phyloP scores from a whole-genome alignment of 2,113 vertebrate species.

The Maylandia zebra region DNA sequence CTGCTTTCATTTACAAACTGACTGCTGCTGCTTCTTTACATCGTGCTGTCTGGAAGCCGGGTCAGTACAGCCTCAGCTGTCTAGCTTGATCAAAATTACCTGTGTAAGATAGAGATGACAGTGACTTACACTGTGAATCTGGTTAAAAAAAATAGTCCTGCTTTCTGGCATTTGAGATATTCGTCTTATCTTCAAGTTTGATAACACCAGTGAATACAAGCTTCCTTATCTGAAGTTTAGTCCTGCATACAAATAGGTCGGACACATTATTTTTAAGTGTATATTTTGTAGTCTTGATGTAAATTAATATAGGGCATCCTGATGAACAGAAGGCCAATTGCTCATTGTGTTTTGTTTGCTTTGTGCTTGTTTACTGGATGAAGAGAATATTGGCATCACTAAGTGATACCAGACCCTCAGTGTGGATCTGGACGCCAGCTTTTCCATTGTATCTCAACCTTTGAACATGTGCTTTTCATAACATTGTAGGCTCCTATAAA shows the following conservation, averaged over 20 bases:
- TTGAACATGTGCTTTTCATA: constrained; percentile 20
- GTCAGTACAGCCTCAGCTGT: background rate
- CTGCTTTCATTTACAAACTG: background rate
- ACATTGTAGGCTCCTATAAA: constrained; percentile 22
- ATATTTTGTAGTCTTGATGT: background rate
- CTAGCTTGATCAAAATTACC: background rate
- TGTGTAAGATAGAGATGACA: background rate
- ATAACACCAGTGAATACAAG: background rate
- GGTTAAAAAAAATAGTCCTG: background rate
- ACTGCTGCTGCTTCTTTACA: background rate
- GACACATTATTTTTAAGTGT: background rate
- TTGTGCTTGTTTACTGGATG: background rate
- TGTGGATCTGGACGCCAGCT: background rate
- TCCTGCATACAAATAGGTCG: background rate
- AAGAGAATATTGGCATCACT: background rate
- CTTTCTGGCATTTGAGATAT: background rate
- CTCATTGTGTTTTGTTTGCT: background rate
- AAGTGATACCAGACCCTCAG: background rate
- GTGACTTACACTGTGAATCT: background rate
- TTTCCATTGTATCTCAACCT: constrained; percentile 8
- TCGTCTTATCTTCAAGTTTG: background rate
- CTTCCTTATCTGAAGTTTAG: background rate
- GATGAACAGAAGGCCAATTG: background rate
- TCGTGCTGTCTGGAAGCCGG: background rate
- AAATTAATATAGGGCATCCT: background rate